Conservation (phyloP, 2,797 vertebrate genomes). For the Pangasius sanitwongsei region DNA sequence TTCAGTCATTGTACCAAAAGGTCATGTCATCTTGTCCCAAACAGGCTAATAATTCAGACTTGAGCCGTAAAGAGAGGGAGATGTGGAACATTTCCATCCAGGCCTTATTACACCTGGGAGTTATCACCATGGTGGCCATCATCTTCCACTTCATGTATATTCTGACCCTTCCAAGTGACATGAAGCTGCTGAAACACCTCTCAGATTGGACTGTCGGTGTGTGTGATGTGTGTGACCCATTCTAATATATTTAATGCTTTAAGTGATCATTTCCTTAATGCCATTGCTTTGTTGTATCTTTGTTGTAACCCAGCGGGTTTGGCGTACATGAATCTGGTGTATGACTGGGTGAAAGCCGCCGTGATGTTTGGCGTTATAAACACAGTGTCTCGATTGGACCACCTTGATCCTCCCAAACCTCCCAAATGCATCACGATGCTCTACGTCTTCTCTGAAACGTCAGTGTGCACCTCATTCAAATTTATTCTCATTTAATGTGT, state of each 20-base stretch:
- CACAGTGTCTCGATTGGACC: conserved; percentile 88
- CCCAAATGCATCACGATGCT: conserved; percentile 97
- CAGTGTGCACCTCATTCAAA: conserved; percentile 63
- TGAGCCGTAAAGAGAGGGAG: conserved; percentile 83
- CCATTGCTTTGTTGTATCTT: not conserved
- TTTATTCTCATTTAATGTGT: not conserved
- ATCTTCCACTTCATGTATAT: conserved; percentile 97
- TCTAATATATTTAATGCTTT: not conserved
- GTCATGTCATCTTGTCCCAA: conserved; percentile 27
- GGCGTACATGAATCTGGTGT: conserved; percentile 93
- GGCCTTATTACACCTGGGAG: conserved; percentile 75
- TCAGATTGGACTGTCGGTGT: conserved; percentile 91
- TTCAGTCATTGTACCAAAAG: not conserved
- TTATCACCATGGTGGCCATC: conserved; percentile 80
- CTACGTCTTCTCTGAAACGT: conserved; percentile 96
- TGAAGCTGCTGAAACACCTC: conserved; percentile 84
- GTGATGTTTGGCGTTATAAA: conserved; percentile 94
- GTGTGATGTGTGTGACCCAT: conserved; percentile 60
- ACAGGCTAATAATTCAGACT: conserved; percentile 80
- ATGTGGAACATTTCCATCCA: conserved; percentile 84
- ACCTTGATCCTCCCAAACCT: conserved; percentile 89
- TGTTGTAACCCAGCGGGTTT: conserved; percentile 80
- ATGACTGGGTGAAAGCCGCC: conserved; percentile 96
- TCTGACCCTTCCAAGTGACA: conserved; percentile 87
- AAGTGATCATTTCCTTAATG: not conserved